Conservation (phyloP, 2,888 invertebrate genomes). For the Galerucella nymphaeae region DNA sequence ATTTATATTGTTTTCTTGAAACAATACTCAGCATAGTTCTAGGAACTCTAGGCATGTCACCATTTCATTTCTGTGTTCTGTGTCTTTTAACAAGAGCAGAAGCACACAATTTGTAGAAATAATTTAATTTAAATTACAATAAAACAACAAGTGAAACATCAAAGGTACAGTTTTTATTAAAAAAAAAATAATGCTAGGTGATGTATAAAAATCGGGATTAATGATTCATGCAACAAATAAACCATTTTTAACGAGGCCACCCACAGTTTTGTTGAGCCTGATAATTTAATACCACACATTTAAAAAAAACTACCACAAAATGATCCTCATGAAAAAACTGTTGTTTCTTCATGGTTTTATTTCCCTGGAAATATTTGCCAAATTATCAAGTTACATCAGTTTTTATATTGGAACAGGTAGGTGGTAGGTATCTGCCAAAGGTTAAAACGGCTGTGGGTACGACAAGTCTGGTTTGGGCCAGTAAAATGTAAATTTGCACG, state of each 20-base stretch:
- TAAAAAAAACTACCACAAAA: conserved; percentile 3
- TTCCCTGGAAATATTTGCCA: conserved; percentile 2
- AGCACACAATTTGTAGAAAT: no score
- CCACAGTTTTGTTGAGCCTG: conserved; percentile 6
- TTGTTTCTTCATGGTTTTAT: background rate
- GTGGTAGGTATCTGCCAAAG: background rate
- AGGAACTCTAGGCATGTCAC: no score
- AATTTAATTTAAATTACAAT: background rate
- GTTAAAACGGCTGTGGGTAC: background rate
- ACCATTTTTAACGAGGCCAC: conserved; percentile 9
- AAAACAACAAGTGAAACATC: background rate
- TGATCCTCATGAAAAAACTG: background rate
- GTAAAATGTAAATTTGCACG: no score
- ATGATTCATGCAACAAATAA: background rate
- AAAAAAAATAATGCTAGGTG: background rate
- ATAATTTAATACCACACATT: conserved; percentile 20
- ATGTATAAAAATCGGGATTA: background rate
- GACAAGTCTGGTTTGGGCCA: background rate
- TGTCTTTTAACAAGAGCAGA: no score
- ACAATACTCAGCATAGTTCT: no score
- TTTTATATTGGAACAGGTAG: conserved; percentile 17
- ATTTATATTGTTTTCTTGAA: no score
- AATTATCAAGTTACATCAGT: conserved; percentile 11
- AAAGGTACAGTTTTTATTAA: background rate
- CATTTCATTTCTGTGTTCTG: no score